Percentiles rank a stretch among this genome's conserved stretches.
phyloP scores from a whole-genome alignment of 2,113 vertebrate species.

The Chlorodrepanis virens region DNA sequence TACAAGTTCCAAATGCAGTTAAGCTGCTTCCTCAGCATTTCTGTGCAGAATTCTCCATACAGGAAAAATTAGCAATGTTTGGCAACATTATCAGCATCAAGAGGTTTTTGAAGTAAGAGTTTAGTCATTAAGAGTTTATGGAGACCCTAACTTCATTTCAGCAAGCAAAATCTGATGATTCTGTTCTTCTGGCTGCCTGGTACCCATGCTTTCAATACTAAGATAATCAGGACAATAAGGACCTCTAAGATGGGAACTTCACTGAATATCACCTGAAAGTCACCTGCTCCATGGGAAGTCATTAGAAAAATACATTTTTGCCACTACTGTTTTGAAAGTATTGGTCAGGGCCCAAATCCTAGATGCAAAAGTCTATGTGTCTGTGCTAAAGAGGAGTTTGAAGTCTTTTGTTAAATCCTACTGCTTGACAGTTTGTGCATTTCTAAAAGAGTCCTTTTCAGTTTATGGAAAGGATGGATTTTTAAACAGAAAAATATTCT shows the following conservation, averaged over 20 bases:
- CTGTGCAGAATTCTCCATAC: not conserved
- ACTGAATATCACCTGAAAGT: not conserved
- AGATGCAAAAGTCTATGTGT: not conserved
- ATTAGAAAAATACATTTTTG: not conserved
- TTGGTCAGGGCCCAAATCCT: not conserved
- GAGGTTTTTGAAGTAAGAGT: not conserved
- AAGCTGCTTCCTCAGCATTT: not conserved
- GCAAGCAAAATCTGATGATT: not conserved
- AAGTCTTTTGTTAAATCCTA: not conserved
- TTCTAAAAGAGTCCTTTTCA: not conserved
- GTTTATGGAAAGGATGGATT: not conserved
- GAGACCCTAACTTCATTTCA: not conserved
- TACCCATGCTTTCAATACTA: not conserved
- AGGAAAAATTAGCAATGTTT: not conserved
- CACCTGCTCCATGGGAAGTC: not conserved
- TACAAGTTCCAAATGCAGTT: not conserved
- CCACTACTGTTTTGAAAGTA: not conserved
- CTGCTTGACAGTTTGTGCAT: not conserved
- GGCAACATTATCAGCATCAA: not conserved
- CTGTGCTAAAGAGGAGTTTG: not conserved
- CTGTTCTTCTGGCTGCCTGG: not conserved
- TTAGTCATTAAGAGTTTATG: not conserved
- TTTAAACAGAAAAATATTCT: not conserved
- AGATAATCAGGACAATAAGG: not conserved
- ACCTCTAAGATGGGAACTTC: not conserved